A percentile compares a stretch with the other conserved stretches of the same genome.
Conservation (phyloP, 2,797 vertebrate species). For the Sardinella longiceps region DNA sequence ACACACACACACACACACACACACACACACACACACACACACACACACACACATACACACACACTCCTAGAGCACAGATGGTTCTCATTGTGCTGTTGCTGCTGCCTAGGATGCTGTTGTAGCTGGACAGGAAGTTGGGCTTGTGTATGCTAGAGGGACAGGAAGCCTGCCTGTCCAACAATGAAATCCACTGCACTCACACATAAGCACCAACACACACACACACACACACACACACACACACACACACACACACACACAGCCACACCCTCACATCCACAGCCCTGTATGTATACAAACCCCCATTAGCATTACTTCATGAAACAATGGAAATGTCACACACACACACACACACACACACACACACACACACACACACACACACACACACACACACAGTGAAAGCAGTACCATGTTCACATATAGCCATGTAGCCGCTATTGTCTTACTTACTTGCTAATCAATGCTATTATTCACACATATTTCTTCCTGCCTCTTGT, state of each 20-base stretch:
- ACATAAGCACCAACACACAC: constrained; percentile 31
- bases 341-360: background rate
- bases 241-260: constrained; percentile 51
- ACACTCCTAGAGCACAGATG: constrained; percentile 72
- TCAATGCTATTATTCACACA: too few species aligned
- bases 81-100: constrained; percentile 74
- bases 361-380: too few species aligned
- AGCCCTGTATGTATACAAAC: constrained; percentile 35
- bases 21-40: constrained; percentile 30
- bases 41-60: constrained; percentile 29
- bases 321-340: constrained; percentile 15
- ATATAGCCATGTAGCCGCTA: background rate
- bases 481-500: too few species aligned
- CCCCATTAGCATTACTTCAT: constrained; percentile 34
- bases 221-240: constrained; percentile 19
- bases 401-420: background rate
- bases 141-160: constrained; percentile 73
- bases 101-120: constrained; percentile 35
- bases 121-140: constrained; percentile 76
- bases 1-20: background rate
- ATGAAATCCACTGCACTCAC: constrained; percentile 51
- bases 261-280: constrained; percentile 48
- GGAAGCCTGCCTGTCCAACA: constrained; percentile 69
- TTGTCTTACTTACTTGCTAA: too few species aligned
- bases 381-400: too few species aligned